These are phyloP conservation scores for Halcyon smyrnensis DNA, from an alignment of 2,797 vertebrate genomes.

Conservation along the genomic window DNA sequence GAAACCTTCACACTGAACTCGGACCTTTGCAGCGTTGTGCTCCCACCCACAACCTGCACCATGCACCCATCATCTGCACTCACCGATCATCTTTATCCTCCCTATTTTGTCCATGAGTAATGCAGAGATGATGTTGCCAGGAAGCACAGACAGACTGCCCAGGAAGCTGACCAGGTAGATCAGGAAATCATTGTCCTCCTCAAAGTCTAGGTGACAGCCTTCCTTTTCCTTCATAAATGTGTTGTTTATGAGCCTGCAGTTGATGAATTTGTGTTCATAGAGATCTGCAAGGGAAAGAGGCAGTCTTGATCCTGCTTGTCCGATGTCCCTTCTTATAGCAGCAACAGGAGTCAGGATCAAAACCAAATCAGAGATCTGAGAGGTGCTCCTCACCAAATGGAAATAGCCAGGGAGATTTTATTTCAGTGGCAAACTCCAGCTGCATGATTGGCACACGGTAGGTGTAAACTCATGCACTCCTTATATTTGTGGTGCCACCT, in stretches of 20 bases:
- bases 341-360: neutral
- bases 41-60: accelerated
- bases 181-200: conserved; percentile 94
- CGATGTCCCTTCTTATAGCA: neutral
- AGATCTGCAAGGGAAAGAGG: conserved; percentile 83
- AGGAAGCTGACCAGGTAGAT: conserved; percentile 98
- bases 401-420: neutral
- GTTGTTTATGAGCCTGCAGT: conserved; percentile 89
- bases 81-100: conserved; percentile 94
- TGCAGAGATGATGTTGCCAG: conserved; percentile 95
- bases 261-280: conserved; percentile 91
- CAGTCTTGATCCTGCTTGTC: neutral
- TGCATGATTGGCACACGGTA: neutral
- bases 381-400: neutral
- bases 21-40: neutral
- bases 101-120: conserved; percentile 97
- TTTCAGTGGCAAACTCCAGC: neutral
- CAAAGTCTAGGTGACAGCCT: conserved; percentile 94
- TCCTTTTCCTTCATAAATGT: conserved; percentile 89
- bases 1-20: neutral
- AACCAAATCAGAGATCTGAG: neutral
- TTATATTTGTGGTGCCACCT: neutral
- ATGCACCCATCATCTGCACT: neutral
- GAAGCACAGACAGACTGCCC: conserved; percentile 92
- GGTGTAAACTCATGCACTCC: neutral